Evolutionary conservation across 2,888 invertebrate species (phyloP).

Genomic region (Callimorpha dominula): DNA sequence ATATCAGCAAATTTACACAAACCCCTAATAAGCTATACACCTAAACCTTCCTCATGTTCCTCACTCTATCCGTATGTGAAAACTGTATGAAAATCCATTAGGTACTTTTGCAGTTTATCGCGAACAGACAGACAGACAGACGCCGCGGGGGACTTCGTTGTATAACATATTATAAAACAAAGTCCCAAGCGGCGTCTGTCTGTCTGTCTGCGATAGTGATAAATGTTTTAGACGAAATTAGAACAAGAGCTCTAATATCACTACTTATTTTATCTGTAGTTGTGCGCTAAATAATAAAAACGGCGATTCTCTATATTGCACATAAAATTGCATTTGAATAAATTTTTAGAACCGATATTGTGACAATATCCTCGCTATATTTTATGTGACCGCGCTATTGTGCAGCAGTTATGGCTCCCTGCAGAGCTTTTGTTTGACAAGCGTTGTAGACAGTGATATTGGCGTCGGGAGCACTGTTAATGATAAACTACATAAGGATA

Average conservation of each 20-base stretch:
- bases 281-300: background rate
- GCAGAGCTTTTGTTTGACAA: slow-evolving; percentile 11
- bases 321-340: background rate
- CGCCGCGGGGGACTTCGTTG: too few relatives aligned
- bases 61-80: too few relatives aligned
- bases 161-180: too few relatives aligned
- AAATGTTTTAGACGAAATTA: background rate
- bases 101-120: too few relatives aligned
- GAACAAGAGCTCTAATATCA: background rate
- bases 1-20: too few relatives aligned
- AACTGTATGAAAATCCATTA: too few relatives aligned
- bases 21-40: too few relatives aligned
- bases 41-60: too few relatives aligned
- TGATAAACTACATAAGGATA: background rate
- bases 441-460: background rate
- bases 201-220: too few relatives aligned
- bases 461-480: background rate
- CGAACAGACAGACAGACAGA: too few relatives aligned
- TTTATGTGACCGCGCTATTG: slow-evolving; percentile 7
- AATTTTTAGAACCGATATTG: slow-evolving; percentile 3
- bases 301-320: background rate
- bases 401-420: slow-evolving; percentile 11
- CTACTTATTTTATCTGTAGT: background rate
- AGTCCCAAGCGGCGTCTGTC: too few relatives aligned
- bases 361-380: slow-evolving; percentile 10